These are phyloP conservation scores for Protodeltote pygarga DNA, from an alignment of 2,888 invertebrate genomes.

Conservation along the genomic window DNA sequence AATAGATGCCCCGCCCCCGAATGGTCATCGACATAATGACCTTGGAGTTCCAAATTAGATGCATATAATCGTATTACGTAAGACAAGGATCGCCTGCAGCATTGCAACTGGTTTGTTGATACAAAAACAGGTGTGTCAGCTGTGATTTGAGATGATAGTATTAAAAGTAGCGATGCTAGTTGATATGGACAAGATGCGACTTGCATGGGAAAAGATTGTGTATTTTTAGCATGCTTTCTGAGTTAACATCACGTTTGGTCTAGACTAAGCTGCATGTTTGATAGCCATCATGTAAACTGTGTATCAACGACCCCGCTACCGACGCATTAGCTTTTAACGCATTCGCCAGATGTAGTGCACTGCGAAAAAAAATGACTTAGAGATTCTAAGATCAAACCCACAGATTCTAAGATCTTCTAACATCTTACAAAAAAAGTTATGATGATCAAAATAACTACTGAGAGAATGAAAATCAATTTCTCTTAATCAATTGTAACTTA, in stretches of 20 bases:
- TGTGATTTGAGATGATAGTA: slow-evolving; percentile 62
- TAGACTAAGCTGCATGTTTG: slow-evolving; percentile 58
- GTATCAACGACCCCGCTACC: slow-evolving; percentile 57
- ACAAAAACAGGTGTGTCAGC: slow-evolving; percentile 63
- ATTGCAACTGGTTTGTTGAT: slow-evolving; percentile 75
- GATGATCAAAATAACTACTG: slow-evolving; percentile 9
- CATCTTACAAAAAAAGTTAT: neutral
- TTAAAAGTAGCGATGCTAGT: slow-evolving; percentile 31
- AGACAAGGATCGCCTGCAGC: slow-evolving; percentile 71
- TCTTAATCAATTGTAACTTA: slow-evolving; percentile 29
- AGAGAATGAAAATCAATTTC: slow-evolving; percentile 21
- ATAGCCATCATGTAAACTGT: slow-evolving; percentile 57
- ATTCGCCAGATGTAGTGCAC: slow-evolving; percentile 54
- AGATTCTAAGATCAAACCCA: slow-evolving; percentile 8
- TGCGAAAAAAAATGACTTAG: slow-evolving; percentile 30
- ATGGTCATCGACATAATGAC: slow-evolving; percentile 68
- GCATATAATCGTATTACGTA: slow-evolving; percentile 71
- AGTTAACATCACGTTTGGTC: slow-evolving; percentile 56
- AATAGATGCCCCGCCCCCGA: slow-evolving; percentile 69
- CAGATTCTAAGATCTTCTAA: neutral
- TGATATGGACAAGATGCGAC: slow-evolving; percentile 44
- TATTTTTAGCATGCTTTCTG: slow-evolving; percentile 47
- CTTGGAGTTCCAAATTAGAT: slow-evolving; percentile 71
- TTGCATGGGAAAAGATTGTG: slow-evolving; percentile 53
- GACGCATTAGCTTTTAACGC: slow-evolving; percentile 48